Conservation (phyloP, 2,888 invertebrate species). For the Asteroscopus sphinx region DNA sequence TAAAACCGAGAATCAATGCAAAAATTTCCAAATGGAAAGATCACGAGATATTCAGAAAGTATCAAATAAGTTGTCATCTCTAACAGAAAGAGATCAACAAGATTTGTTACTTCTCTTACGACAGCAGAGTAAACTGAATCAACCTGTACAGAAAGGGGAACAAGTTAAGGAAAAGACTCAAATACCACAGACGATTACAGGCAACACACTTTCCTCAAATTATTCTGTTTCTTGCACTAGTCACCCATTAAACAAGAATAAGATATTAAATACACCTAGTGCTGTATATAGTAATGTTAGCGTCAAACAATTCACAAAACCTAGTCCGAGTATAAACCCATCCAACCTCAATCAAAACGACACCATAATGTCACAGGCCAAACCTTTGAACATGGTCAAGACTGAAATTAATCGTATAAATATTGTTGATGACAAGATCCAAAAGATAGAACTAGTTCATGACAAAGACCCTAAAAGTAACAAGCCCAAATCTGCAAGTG, state of each 20-base stretch:
- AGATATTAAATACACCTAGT: constrained; percentile 20
- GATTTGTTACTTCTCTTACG: constrained; percentile 72
- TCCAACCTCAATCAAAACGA: constrained; percentile 20
- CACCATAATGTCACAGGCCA: constrained; percentile 26
- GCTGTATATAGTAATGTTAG: constrained; percentile 14
- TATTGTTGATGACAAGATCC: constrained; percentile 22
- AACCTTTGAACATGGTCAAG: constrained; percentile 46
- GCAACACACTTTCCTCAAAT: constrained; percentile 14
- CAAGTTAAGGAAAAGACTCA: constrained; percentile 26
- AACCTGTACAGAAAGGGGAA: constrained; percentile 19
- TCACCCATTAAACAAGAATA: constrained; percentile 28
- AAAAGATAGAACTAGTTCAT: constrained; percentile 40
- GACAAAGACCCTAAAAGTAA: constrained; percentile 35
- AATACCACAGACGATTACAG: constrained; percentile 20
- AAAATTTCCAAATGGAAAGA: constrained; percentile 20
- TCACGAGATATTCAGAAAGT: constrained; percentile 1
- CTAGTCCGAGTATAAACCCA: constrained; percentile 29
- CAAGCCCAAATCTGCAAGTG: constrained; percentile 14
- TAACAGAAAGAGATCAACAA: constrained; percentile 75
- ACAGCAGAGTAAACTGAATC: constrained; percentile 68
- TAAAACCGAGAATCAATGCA: constrained; percentile 18
- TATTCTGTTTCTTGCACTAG: constrained; percentile 32
- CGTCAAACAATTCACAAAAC: constrained; percentile 33
- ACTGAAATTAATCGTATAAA: constrained; percentile 42
- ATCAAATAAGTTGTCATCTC: constrained; percentile 26